A percentile compares a stretch with the other conserved stretches of the same genome.
phyloP scores from a whole-genome alignment of 1,140 invertebrate species.

The Trachymyrmex septentrionalis region DNA sequence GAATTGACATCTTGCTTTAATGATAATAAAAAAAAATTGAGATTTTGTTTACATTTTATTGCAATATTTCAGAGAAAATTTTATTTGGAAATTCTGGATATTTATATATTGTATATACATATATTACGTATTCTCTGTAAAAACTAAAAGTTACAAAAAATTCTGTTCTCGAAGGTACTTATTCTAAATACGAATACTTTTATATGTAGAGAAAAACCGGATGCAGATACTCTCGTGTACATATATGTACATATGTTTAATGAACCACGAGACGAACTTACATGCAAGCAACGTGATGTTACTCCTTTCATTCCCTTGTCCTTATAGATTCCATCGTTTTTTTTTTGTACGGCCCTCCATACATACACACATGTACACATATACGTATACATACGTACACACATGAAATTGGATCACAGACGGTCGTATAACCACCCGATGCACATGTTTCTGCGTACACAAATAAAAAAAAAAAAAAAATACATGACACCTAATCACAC shows the following conservation, averaged over 20 bases:
- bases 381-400: not conserved
- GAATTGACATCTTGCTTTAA: not conserved
- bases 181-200: not conserved
- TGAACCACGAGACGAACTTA: conserved; percentile 24
- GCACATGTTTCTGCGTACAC: conserved; percentile 28
- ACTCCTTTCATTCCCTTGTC: conserved; percentile 31
- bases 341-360: not conserved
- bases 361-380: conserved; percentile 54
- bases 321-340: conserved; percentile 30
- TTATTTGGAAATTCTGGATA: not conserved
- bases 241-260: conserved; percentile 48
- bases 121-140: not conserved
- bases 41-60: not conserved
- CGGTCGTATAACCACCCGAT: conserved; percentile 18
- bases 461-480: not conserved
- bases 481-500: conserved; percentile 21
- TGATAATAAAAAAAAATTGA: not conserved
- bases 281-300: conserved; percentile 58
- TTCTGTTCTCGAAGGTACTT: not conserved
- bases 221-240: conserved; percentile 41
- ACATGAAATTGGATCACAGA: conserved; percentile 33
- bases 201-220: not conserved
- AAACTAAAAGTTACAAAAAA: not conserved
- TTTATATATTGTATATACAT: not conserved
- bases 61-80: not conserved